Base-by-base conservation (phyloP, 2,797 vertebrate species). In the Helicolenus hilgendorfi region DNA sequence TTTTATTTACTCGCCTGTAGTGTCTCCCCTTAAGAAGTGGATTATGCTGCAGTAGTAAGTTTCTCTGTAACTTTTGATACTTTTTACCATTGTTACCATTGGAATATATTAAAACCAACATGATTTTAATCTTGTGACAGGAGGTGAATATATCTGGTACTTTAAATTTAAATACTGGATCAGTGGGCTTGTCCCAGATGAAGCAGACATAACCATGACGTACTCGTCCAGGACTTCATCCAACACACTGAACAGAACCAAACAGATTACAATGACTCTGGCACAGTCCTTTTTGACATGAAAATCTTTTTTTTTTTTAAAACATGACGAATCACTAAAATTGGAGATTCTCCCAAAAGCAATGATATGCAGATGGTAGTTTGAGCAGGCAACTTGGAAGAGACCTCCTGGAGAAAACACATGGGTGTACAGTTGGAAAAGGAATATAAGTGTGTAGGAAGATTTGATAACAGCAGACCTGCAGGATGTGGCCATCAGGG, bases 401-500 rank as follows among this genome's bases (percentile, higher is more conserved):
- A 11, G 26, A 77, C 41, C 33, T 59, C 3, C 2, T 31, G 45
- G 55, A 86, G 56, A 70, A 85, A 76, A 72, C 77, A 56, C 72
- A 71, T 65, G 64, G 63, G 70, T 82, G 76, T 59, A 73, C 36
- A 45, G 45, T 36, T 84, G 72, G 72, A 55, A 58, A 58, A 70
- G 27, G 49, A 56, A 71, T 56, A 22, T 58, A 77, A 35, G 72
- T 36, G 67, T 74, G 73, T 77, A 53, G 45, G 67, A 35, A 29
- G 15, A 63, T 86, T 45, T 83, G 22, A 62, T 67, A 27, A 65
- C 8, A n/a, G 33, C 83, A 83, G 72, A 96, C 97, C 96, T 97
- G 96, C 81, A 98, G 89, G 85, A 96, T 71, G 81, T 97, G 96
- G 77, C 97, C 97, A 62, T 98, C 97, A 35, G 94, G 92, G 63